A percentile compares a stretch with the other conserved stretches of the same genome.
Evolutionary conservation across 2,888 invertebrate species (phyloP).

Genomic region (Tinea pellionella): DNA sequence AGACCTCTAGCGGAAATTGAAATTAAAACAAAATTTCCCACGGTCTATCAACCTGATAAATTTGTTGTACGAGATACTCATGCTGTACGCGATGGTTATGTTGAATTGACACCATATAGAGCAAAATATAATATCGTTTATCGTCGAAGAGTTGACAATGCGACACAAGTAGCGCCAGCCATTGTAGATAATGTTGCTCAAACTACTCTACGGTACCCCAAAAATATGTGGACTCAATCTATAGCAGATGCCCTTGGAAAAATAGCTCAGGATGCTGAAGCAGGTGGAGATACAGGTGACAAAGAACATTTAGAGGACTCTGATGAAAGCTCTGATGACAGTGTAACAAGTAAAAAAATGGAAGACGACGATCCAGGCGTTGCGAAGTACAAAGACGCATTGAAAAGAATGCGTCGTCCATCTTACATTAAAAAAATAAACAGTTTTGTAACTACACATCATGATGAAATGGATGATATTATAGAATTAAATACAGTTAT

Average conservation of each 20-base stretch:
- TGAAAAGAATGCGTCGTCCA: constrained; percentile 40
- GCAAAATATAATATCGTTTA: constrained; percentile 68
- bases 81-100: constrained; percentile 75
- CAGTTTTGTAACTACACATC: constrained; percentile 32
- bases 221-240: constrained; percentile 78
- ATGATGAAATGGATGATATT: constrained; percentile 40
- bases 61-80: constrained; percentile 67
- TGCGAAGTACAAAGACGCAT: constrained; percentile 36
- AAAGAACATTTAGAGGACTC: constrained; percentile 19
- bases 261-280: constrained; percentile 29
- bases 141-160: constrained; percentile 67
- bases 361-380: constrained; percentile 24
- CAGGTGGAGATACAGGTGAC: constrained; percentile 36
- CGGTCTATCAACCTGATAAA: constrained; percentile 42
- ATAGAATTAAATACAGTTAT: constrained; percentile 59
- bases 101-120: constrained; percentile 72
- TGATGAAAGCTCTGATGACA: constrained; percentile 32
- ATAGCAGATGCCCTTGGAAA: constrained; percentile 45
- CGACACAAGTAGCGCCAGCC: constrained; percentile 68
- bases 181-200: constrained; percentile 66
- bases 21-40: constrained; percentile 73
- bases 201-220: constrained; percentile 75
- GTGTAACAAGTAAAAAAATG: constrained; percentile 24
- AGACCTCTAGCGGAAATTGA: constrained; percentile 75
- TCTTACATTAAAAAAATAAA: constrained; percentile 47